Evolutionary conservation across 2,888 invertebrate species (phyloP).

Genomic region (Macaria notata): DNA sequence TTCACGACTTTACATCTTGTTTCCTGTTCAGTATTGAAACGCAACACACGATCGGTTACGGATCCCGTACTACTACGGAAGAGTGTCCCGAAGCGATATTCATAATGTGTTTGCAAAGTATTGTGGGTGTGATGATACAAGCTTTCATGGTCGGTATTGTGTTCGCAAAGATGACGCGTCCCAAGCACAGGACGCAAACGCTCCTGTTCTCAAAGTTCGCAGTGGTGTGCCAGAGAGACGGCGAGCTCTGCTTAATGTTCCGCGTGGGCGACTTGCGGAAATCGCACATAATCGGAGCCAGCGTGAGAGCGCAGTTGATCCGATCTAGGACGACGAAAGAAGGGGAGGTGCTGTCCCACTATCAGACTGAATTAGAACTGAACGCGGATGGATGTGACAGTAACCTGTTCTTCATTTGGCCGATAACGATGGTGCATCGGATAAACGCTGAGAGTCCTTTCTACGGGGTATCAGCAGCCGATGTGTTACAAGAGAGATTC

Average conservation of each 20-base stretch:
- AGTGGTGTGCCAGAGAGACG: slow-evolving; percentile 92
- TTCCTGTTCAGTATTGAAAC: slow-evolving; percentile 96
- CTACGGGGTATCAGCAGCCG: slow-evolving; percentile 91
- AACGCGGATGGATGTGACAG: slow-evolving; percentile 90
- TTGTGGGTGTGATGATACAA: slow-evolving; percentile 92
- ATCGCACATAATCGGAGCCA: slow-evolving; percentile 95
- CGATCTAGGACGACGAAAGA: slow-evolving; percentile 92
- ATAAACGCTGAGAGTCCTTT: slow-evolving; percentile 93
- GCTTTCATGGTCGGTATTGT: slow-evolving; percentile 91
- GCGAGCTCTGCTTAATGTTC: slow-evolving; percentile 91
- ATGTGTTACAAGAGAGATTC: slow-evolving; percentile 90
- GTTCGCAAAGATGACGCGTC: slow-evolving; percentile 95
- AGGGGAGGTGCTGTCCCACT: slow-evolving; percentile 91
- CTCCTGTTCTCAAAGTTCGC: slow-evolving; percentile 92
- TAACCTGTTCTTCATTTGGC: slow-evolving; percentile 96
- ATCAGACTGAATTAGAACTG: slow-evolving; percentile 88
- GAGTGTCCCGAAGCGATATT: slow-evolving; percentile 95
- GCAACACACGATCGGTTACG: slow-evolving; percentile 95
- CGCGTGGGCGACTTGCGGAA: slow-evolving; percentile 94
- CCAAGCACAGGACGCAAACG: slow-evolving; percentile 95
- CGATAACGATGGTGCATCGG: slow-evolving; percentile 93
- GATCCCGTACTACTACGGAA: slow-evolving; percentile 92
- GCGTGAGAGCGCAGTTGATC: slow-evolving; percentile 92
- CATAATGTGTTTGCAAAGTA: slow-evolving; percentile 94
- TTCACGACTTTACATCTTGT: slow-evolving; percentile 92